Percentiles rank a stretch among this genome's conserved stretches.
phyloP scores from a whole-genome alignment of 1,140 invertebrate genomes.

The Acromyrmex charruanus region DNA sequence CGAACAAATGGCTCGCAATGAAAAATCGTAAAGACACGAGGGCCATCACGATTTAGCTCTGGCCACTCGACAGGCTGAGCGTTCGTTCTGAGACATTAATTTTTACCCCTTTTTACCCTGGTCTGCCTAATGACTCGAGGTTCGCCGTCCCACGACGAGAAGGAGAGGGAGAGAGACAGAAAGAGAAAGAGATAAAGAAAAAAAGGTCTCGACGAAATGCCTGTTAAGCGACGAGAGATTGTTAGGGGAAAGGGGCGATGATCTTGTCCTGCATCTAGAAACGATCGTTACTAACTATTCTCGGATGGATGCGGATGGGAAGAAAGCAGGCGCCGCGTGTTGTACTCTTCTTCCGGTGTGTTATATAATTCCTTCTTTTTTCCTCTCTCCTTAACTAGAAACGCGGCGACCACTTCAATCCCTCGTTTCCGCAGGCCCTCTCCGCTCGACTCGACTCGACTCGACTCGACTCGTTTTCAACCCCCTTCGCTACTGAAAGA shows the following conservation, averaged over 20 bases:
- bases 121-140: slow-evolving; percentile 85
- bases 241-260: slow-evolving; percentile 60
- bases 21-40: slow-evolving; percentile 84
- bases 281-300: slow-evolving; percentile 76
- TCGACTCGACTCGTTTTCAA: slow-evolving; percentile 64
- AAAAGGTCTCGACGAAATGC: slow-evolving; percentile 78
- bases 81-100: slow-evolving; percentile 87
- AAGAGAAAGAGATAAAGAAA: slow-evolving; percentile 47
- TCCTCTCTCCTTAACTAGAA: slow-evolving; percentile 47
- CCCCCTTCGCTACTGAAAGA: slow-evolving; percentile 54
- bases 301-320: slow-evolving; percentile 71
- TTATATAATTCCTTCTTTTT: slow-evolving; percentile 74
- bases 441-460: slow-evolving; percentile 23
- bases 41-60: slow-evolving; percentile 72
- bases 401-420: slow-evolving; percentile 45
- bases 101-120: slow-evolving; percentile 84
- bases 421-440: slow-evolving; percentile 57
- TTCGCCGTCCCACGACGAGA: slow-evolving; percentile 59
- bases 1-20: slow-evolving; percentile 83
- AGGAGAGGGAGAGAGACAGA: slow-evolving; percentile 3
- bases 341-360: slow-evolving; percentile 73
- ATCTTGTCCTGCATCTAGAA: slow-evolving; percentile 73
- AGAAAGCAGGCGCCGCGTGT: slow-evolving; percentile 64
- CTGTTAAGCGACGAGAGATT: slow-evolving; percentile 82
- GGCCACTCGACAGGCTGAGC: slow-evolving; percentile 76